Percentiles rank a stretch among this genome's conserved stretches.
Conservation (phyloP, 2,888 invertebrate species). For the Megamerina dolium region DNA sequence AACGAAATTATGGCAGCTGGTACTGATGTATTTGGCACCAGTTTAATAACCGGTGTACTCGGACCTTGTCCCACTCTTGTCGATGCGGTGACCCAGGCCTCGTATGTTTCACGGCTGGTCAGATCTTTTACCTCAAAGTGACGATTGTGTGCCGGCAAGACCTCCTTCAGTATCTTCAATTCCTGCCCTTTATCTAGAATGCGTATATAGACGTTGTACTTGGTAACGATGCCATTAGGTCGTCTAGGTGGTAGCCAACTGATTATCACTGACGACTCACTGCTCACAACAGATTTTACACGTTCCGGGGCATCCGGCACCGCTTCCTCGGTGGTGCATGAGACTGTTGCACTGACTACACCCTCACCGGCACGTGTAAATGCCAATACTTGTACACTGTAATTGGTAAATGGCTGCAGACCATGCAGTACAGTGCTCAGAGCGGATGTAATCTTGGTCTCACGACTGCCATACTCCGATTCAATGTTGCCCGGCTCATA, state of each 20-base stretch:
- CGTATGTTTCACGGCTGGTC: conserved; percentile 54
- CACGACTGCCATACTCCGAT: conserved; percentile 44
- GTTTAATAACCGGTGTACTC: conserved; percentile 54
- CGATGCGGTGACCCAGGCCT: conserved; percentile 59
- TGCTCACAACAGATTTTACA: conserved; percentile 57
- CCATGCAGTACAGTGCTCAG: conserved; percentile 54
- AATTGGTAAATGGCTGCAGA: conserved; percentile 59
- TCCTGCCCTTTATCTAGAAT: conserved; percentile 54
- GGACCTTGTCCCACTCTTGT: conserved; percentile 59
- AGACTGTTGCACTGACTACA: conserved; percentile 52
- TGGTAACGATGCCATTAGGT: conserved; percentile 58
- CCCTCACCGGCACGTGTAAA: conserved; percentile 61
- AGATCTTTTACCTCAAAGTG: conserved; percentile 54
- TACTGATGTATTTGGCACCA: conserved; percentile 50
- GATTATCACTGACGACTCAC: conserved; percentile 56
- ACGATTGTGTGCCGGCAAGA: conserved; percentile 50
- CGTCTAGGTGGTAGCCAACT: conserved; percentile 61
- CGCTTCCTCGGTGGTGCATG: conserved; percentile 57
- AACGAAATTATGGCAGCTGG: conserved; percentile 57
- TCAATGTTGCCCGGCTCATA: conserved; percentile 54
- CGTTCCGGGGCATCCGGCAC: conserved; percentile 58
- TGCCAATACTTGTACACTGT: conserved; percentile 59
- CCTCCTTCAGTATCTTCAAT: conserved; percentile 50
- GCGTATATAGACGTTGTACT: conserved; percentile 58
- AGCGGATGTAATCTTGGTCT: conserved; percentile 54